Base-by-base conservation (phyloP, 1,140 invertebrate genomes). In the Papilio dardanus region DNA sequence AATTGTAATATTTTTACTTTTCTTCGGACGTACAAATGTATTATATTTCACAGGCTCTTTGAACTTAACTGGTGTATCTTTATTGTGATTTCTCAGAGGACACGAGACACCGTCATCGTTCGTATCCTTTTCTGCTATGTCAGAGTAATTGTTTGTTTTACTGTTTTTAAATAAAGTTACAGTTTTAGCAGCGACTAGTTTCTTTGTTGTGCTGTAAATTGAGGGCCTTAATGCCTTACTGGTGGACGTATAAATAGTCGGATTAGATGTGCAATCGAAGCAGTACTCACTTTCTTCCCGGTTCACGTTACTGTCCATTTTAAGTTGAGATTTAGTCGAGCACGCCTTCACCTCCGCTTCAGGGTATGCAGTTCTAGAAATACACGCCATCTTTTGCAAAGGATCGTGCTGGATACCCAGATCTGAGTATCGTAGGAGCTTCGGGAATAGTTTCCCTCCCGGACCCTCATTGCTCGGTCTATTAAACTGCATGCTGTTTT, bases 181-280 rank as follows among this genome's bases (percentile, higher is more conserved):
- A 62, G 75, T 76, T 62, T 76, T 76, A 40, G 75, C 31, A 42
- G 75, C 28, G 19, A 58, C 66, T 16, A 76, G 35, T 19, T 65
- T 35, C 28, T 71, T 50, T 12, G 50, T 65, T 31, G 46, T 76
- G 12, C 30, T 21, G 19, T 58, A 65, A 62, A 54, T 74, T 78
- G 75, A 74, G 40, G 77, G 30, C 68, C 66, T 21, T 76, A 67
- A 28, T 42, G 37, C n/a, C 7, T 37, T 69, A 40, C 67, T 69
- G 7, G 67, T 40, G 10, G 33, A 24, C 14, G 67, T 69, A 24
- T 69, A 37, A 28, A 69, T 40, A 69, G 33, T 69, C 3, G 67
- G 33, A 69, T 69, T 69, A 28, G 67, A 69, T 28, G 24, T 62
- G 12, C 54, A 62, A 62, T 62, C 54, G 30, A 62, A 62, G 54